A percentile compares a stretch with the other conserved stretches of the same genome.
phyloP scores from a whole-genome alignment of 1,140 invertebrate species.

The Anastatus disparis region DNA sequence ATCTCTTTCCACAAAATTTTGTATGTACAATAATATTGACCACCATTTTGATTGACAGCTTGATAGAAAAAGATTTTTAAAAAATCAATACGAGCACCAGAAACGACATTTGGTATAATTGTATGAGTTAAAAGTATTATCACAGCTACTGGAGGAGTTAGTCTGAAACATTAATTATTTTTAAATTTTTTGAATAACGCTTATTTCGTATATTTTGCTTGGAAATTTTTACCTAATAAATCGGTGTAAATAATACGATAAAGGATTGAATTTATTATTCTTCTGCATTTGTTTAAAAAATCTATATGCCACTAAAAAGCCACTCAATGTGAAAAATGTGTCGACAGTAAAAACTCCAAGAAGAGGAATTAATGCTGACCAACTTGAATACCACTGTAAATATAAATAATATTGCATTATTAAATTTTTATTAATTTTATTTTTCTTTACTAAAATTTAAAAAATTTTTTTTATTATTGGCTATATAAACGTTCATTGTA shows the following conservation, averaged over 20 bases:
- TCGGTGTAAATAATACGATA: conserved; percentile 34
- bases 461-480: too few relatives aligned
- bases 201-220: too few relatives aligned
- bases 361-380: conserved; percentile 52
- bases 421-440: too few relatives aligned
- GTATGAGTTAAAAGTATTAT: conserved; percentile 59
- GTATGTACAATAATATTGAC: conserved; percentile 70
- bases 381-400: conserved; percentile 55
- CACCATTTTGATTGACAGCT: conserved; percentile 69
- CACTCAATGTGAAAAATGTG: conserved; percentile 71
- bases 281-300: conserved; percentile 65
- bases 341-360: conserved; percentile 66
- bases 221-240: conserved; percentile 4
- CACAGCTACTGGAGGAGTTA: conserved; percentile 63
- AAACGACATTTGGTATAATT: conserved; percentile 56
- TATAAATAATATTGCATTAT: background rate
- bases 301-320: conserved; percentile 69
- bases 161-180: conserved; percentile 46
- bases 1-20: conserved; percentile 67
- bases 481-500: too few relatives aligned
- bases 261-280: conserved; percentile 51
- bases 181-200: too few relatives aligned
- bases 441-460: too few relatives aligned
- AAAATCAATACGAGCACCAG: conserved; percentile 61
- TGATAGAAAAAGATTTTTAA: conserved; percentile 36